Conservation (phyloP, 2,888 invertebrate genomes). For the Temnothorax unifasciatus region DNA sequence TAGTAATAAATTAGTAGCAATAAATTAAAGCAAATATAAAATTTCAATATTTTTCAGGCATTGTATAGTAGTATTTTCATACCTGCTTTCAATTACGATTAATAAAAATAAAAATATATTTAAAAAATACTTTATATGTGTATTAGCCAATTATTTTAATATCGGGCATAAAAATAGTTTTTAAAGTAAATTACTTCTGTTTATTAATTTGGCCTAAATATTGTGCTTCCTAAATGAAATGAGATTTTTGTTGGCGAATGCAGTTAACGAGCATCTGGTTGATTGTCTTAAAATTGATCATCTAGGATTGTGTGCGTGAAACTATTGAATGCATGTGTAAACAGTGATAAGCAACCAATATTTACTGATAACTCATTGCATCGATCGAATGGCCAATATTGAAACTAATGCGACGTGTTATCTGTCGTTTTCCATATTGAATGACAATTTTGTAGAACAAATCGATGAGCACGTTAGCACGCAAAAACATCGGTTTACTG, state of each 20-base stretch:
- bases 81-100: background rate
- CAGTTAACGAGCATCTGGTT: background rate
- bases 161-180: background rate
- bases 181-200: background rate
- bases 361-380: slow-evolving; percentile 8
- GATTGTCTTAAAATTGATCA: background rate
- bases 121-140: background rate
- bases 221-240: background rate
- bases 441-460: slow-evolving; percentile 57
- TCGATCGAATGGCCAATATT: slow-evolving; percentile 48
- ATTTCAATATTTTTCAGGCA: background rate
- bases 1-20: too few relatives aligned
- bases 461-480: slow-evolving; percentile 70
- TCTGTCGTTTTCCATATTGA: background rate
- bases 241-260: background rate
- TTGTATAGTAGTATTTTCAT: slow-evolving; percentile 1
- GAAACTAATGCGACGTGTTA: slow-evolving; percentile 19
- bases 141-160: background rate
- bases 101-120: background rate
- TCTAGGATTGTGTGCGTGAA: background rate
- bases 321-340: background rate
- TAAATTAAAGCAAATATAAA: background rate
- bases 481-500: slow-evolving; percentile 52
- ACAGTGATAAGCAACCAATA: slow-evolving; percentile 20
- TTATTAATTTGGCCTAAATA: background rate